These are phyloP conservation scores for Phanerotoma sp. DNA, from an alignment of 2,888 invertebrate species.

Conservation along the genomic window DNA sequence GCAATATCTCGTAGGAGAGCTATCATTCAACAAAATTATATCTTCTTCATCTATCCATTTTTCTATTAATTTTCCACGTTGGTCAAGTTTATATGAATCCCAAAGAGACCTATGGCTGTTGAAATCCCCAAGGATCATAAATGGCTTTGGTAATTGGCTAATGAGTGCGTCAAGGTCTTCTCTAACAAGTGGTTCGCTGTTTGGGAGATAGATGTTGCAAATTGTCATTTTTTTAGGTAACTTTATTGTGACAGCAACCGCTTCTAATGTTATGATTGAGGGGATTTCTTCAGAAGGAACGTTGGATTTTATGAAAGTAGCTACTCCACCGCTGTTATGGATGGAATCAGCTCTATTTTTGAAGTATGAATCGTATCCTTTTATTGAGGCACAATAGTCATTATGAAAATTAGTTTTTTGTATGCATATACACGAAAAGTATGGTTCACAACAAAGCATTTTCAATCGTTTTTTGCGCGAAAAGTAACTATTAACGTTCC, in stretches of 20 bases:
- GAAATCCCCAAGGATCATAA: conserved; percentile 36
- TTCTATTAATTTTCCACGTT: neutral
- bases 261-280: neutral
- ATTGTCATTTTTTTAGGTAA: conserved; percentile 14
- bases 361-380: neutral
- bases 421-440: neutral
- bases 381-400: neutral
- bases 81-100: neutral
- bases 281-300: too few relatives aligned
- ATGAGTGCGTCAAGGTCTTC: conserved; percentile 18
- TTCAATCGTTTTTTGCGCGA: neutral
- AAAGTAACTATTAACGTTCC: neutral
- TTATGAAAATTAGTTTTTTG: neutral
- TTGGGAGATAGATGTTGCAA: conserved; percentile 25
- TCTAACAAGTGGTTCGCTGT: neutral
- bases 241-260: too few relatives aligned
- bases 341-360: neutral
- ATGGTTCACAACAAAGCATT: neutral
- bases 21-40: neutral
- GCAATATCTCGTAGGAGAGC: neutral
- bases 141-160: conserved; percentile 33
- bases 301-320: neutral
- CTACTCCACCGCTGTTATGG: neutral
- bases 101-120: conserved; percentile 25
- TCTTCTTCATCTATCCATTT: neutral